Conservation (phyloP, 1,140 invertebrate genomes). For the Oedothorax gibbosus region DNA sequence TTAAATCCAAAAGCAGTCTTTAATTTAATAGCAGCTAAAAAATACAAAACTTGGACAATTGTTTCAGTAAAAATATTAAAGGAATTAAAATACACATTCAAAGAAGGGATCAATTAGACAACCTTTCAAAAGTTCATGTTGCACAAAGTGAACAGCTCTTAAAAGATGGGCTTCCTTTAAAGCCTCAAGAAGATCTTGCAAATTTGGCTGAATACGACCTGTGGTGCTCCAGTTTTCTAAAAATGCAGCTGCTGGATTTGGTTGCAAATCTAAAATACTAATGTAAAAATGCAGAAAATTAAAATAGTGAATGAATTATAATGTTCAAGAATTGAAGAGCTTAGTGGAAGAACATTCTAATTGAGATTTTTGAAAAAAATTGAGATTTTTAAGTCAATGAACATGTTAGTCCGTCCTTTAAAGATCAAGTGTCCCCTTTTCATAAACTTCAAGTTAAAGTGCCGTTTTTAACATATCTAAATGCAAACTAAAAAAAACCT, state of each 20-base stretch:
- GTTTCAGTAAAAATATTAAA: neutral
- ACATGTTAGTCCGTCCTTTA: too few species aligned
- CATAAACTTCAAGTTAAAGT: too few species aligned
- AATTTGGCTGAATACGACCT: slow-evolving; percentile 58
- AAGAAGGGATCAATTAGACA: slow-evolving; percentile 1
- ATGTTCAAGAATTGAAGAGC: too few species aligned
- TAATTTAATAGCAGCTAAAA: neutral
- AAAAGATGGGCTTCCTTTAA: slow-evolving; percentile 55
- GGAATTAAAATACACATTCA: neutral
- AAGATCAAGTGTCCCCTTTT: too few species aligned
- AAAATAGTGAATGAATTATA: neutral
- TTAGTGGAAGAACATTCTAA: too few species aligned
- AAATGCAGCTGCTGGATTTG: slow-evolving; percentile 58
- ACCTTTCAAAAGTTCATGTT: slow-evolving; percentile 40
- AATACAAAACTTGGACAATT: neutral
- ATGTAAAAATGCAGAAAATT: neutral
- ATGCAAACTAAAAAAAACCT: too few species aligned
- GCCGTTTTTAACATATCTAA: too few species aligned
- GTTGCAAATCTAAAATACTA: slow-evolving; percentile 50
- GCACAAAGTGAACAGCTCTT: slow-evolving; percentile 58
- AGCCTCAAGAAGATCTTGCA: slow-evolving; percentile 55
- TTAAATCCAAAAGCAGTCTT: too few species aligned
- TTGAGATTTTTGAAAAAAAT: too few species aligned
- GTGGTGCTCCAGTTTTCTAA: slow-evolving; percentile 62
- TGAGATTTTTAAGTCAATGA: too few species aligned